phyloP scores from a whole-genome alignment of 2,888 invertebrate genomes.

The Adelphocoris suturalis region DNA sequence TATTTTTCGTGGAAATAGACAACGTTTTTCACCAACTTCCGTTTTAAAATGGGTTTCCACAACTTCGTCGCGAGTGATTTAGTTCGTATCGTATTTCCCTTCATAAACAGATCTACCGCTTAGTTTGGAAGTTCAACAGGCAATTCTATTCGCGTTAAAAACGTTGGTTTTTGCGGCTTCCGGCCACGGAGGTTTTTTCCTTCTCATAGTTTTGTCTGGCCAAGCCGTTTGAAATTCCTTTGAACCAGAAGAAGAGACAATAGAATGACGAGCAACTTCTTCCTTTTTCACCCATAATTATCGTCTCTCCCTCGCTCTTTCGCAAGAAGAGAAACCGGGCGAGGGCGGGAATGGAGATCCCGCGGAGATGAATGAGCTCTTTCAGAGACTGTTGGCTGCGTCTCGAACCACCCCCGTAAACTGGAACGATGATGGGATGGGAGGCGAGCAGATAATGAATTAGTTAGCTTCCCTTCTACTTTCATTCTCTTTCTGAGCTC shows the following conservation, averaged over 20 bases:
- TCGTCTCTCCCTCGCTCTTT: conserved; percentile 21
- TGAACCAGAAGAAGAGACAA: conserved; percentile 18
- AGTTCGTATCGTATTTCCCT: background rate
- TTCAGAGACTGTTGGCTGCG: conserved; percentile 38
- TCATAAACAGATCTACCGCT: background rate
- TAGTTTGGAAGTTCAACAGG: conserved; percentile 2
- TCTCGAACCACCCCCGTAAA: background rate
- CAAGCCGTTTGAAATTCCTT: conserved; percentile 28
- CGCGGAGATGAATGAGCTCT: conserved; percentile 44
- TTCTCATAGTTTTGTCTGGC: background rate
- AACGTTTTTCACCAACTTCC: too few relatives aligned
- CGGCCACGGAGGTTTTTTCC: background rate
- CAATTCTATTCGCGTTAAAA: conserved; percentile 5
- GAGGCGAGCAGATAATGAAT: conserved; percentile 10
- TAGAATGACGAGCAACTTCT: conserved; percentile 45
- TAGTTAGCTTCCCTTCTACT: conserved; percentile 14
- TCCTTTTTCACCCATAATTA: conserved; percentile 27
- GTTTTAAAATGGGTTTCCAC: too few relatives aligned
- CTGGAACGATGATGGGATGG: background rate
- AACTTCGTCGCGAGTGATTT: too few relatives aligned
- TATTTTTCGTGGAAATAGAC: too few relatives aligned
- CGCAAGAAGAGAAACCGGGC: background rate
- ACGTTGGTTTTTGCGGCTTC: background rate
- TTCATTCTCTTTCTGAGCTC: conserved; percentile 8
- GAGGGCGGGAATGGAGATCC: conserved; percentile 17